phyloP scores from a whole-genome alignment of 2,113 vertebrate genomes.

The Conger conger region DNA sequence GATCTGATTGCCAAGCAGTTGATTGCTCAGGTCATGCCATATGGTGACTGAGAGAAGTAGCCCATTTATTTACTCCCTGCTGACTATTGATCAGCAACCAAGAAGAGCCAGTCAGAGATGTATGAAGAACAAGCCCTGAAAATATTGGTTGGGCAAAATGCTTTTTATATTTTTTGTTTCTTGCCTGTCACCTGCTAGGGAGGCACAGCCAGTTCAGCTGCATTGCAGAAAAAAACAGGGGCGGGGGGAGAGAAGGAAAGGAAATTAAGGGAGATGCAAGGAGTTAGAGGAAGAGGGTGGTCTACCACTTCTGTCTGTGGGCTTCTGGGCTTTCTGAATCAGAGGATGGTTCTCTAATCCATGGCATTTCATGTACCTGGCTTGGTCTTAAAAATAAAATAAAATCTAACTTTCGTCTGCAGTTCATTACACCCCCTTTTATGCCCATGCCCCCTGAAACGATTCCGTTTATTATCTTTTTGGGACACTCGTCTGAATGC shows the following conservation, averaged over 20 bases:
- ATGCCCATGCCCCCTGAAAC: no score
- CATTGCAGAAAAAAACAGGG: background rate
- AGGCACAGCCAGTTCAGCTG: background rate
- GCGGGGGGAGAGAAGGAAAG: background rate
- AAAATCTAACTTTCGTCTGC: background rate
- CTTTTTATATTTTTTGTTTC: background rate
- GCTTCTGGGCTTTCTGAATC: no score
- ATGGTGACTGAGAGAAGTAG: background rate
- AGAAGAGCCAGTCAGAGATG: background rate
- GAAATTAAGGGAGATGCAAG: background rate
- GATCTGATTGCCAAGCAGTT: background rate
- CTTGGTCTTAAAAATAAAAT: background rate
- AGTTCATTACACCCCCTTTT: background rate
- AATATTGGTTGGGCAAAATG: no score
- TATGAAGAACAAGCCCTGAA: no score
- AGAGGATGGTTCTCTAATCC: background rate
- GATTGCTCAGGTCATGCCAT: background rate
- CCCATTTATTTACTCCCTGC: background rate
- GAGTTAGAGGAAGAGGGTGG: background rate
- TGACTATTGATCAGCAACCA: background rate
- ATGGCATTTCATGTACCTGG: background rate
- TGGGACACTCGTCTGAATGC: background rate
- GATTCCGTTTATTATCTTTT: no score
- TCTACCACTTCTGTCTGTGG: no score
- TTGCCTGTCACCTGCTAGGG: background rate